Percentiles rank a stretch among this genome's conserved stretches.
These are phyloP conservation scores for Neoascia interrupta DNA, from an alignment of 2,888 invertebrate genomes.

Conservation along the genomic window DNA sequence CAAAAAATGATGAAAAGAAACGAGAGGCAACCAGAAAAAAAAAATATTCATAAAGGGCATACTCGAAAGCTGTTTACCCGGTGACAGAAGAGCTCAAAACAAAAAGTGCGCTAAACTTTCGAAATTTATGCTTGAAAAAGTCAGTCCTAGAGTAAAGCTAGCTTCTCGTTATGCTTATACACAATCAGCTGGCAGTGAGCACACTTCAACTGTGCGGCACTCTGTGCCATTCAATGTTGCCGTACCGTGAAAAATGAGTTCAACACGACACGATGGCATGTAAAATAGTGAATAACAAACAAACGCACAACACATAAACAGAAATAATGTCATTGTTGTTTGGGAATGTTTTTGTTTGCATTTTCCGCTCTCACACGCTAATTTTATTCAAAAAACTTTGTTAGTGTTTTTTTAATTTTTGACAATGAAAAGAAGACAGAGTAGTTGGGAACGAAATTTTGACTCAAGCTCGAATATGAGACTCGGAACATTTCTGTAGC, in stretches of 20 bases:
- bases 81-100: slow-evolving; percentile 26
- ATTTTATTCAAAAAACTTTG: slow-evolving; percentile 8
- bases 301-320: not conserved
- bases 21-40: not conserved
- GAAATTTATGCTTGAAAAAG: slow-evolving; percentile 50
- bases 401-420: too few relatives aligned
- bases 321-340: slow-evolving; percentile 2
- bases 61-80: slow-evolving; percentile 36
- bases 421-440: too few relatives aligned
- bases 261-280: not conserved
- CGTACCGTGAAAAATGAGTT: not conserved
- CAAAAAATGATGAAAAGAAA: slow-evolving; percentile 52
- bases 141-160: slow-evolving; percentile 22
- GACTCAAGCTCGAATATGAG: too few relatives aligned
- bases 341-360: not conserved
- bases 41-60: not conserved
- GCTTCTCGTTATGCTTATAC: too few relatives aligned
- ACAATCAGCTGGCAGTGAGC: slow-evolving; percentile 13
- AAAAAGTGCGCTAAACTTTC: slow-evolving; percentile 51
- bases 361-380: slow-evolving; percentile 13
- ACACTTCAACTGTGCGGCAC: not conserved
- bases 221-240: not conserved
- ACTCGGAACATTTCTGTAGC: too few relatives aligned
- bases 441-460: too few relatives aligned
- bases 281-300: slow-evolving; percentile 1